These are phyloP conservation scores for Melangyna quadrimaculata DNA, from an alignment of 2,888 invertebrate genomes.

Conservation along the genomic window DNA sequence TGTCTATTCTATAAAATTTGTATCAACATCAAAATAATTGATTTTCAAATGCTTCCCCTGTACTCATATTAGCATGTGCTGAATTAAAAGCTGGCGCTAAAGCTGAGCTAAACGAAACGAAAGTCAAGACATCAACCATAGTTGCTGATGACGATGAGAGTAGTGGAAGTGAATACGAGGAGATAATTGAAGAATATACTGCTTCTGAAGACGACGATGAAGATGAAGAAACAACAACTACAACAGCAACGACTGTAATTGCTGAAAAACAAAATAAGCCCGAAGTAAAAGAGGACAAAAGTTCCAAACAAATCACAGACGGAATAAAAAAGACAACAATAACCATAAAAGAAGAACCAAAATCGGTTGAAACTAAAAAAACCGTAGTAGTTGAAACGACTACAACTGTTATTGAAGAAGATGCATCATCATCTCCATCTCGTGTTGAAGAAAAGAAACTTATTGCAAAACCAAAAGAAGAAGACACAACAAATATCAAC, in stretches of 20 bases:
- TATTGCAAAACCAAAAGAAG: neutral
- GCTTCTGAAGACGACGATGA: constrained; percentile 76
- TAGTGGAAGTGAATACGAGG: constrained; percentile 79
- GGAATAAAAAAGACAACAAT: constrained; percentile 61
- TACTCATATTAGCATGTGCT: constrained; percentile 81
- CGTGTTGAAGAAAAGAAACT: constrained; percentile 55
- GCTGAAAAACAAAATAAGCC: constrained; percentile 45
- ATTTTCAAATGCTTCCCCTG: constrained; percentile 31
- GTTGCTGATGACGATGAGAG: constrained; percentile 75
- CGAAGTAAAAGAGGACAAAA: constrained; percentile 69
- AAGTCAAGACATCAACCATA: constrained; percentile 39
- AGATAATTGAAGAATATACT: constrained; percentile 80
- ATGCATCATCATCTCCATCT: neutral
- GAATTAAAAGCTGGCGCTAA: constrained; percentile 82
- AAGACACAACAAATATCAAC: neutral
- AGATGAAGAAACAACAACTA: constrained; percentile 63
- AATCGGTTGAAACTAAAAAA: constrained; percentile 40
- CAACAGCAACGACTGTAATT: constrained; percentile 32
- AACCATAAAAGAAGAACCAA: constrained; percentile 53
- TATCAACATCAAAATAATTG: neutral
- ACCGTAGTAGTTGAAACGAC: constrained; percentile 50
- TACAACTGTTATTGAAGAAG: constrained; percentile 42
- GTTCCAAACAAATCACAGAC: constrained; percentile 55
- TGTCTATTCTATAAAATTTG: constrained; percentile 1
- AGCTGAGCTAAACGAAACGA: constrained; percentile 76